Conservation (phyloP, 1,140 invertebrate species). For the Apis cerana region DNA sequence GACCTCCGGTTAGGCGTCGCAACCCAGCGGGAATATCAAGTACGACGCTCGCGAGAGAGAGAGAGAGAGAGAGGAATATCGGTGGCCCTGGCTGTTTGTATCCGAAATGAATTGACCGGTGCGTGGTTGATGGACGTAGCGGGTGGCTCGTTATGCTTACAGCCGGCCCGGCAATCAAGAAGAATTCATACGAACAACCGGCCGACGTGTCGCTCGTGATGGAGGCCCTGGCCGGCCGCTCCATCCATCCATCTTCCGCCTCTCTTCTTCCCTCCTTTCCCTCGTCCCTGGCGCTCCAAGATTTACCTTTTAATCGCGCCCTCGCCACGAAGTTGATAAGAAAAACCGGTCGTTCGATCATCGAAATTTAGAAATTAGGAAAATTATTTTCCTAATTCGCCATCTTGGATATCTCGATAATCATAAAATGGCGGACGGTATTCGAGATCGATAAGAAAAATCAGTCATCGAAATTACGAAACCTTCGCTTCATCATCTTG, state of each 20-base stretch:
- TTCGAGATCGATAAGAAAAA: too few relatives aligned
- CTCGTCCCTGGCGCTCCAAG: too few relatives aligned
- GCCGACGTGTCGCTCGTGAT: slow-evolving; percentile 80
- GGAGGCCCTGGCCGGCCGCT: slow-evolving; percentile 72
- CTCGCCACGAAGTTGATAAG: too few relatives aligned
- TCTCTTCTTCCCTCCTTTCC: slow-evolving; percentile 41
- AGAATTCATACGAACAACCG: slow-evolving; percentile 77
- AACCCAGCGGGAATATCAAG: slow-evolving; percentile 66
- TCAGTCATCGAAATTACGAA: too few relatives aligned
- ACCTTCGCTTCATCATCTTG: too few relatives aligned
- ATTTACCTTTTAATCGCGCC: too few relatives aligned
- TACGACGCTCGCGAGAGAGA: slow-evolving; percentile 48
- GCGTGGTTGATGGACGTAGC: slow-evolving; percentile 79
- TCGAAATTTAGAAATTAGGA: too few relatives aligned
- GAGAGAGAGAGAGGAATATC: slow-evolving; percentile 20
- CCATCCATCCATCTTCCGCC: slow-evolving; percentile 71
- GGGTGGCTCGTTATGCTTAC: slow-evolving; percentile 79
- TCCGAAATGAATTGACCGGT: slow-evolving; percentile 77
- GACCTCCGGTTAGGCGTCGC: slow-evolving; percentile 56
- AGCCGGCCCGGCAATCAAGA: slow-evolving; percentile 75
- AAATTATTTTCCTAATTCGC: too few relatives aligned
- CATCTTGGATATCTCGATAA: too few relatives aligned
- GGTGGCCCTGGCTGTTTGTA: slow-evolving; percentile 29
- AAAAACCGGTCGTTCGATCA: too few relatives aligned
- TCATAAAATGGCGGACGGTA: too few relatives aligned